Evolutionary conservation across 2,797 vertebrate genomes (phyloP), one percentile per base, ranked within the genome.

Genomic region (Hemibagrus guttatus): DNA sequence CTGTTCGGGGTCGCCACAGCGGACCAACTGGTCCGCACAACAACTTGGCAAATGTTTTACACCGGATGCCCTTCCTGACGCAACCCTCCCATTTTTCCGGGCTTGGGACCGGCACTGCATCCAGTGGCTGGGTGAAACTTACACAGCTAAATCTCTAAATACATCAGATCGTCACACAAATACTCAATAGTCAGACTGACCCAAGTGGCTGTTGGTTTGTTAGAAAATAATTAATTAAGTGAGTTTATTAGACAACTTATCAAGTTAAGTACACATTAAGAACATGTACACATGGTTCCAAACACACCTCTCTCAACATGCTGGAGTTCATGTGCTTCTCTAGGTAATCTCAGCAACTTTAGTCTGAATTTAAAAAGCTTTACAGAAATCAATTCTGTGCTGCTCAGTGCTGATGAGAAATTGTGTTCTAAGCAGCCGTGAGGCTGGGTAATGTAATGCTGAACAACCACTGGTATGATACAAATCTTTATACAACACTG

Each of bases 391-490:
- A 83, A 83, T 52, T 84, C 54, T 64, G 52, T 78, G 74, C 49
- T 46, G 31, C 39, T 35, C 42, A 78, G 68, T 66, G 54, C 80
- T 84, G 81, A 84, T 31, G 42, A 75, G n/a, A 83, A 79, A 66
- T 59, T 79, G 84, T 46, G 2, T 81, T 69, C 31, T 58, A 31
- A 84, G 46, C 21, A 52, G 81, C 52, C 46, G 72, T 31, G 39
- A 84, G 21, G 52, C 75, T 79, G 35, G 42, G 19, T 23, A 71
- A 71, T 23, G 46, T 83, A 42, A 52, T 39, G 82, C 46, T 52
- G 35, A 85, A 79, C 52, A 46, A 87, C 87, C 79, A n/a, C 87
- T 86, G 66, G 72, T 78, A 64, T 85, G 80, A 85, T 59, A 42
- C 71, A 75, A 71, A 6, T 35, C 35, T 54, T 54, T 49, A 26